Base-by-base conservation (phyloP, 2,888 invertebrate genomes). In the Microctonus aethiopoides region DNA sequence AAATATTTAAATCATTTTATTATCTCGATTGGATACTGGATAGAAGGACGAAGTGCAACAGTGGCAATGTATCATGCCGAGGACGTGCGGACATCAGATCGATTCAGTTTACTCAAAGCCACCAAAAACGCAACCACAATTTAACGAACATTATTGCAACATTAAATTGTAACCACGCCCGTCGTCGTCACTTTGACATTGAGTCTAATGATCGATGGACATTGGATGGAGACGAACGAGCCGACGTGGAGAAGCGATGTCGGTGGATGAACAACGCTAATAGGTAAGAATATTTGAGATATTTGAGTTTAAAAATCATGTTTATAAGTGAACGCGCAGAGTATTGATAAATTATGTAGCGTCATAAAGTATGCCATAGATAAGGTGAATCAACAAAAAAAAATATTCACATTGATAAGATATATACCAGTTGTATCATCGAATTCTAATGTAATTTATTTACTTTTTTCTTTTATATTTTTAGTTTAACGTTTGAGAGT, bases 131-230 rank as follows among this genome's bases (percentile, higher is more conserved):
- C 64, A 60, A 65, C n/a, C n/a, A n/a, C 65, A 60, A 34, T 54
- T 63, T 34, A 57, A 56, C 46, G 57, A 65, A 29, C 10, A 16
- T 29, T 36, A 51, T 26, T 52, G 20, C 29, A 26, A 24, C 34
- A 57, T 46, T 36, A 51, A 6, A n/a, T 11, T n/a, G 16, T 63
- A 36, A 60, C 69, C 69, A 69, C 69, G 52, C 69, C 69, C 69
- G 60, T 20, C 16, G 26, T 22, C 26, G 26, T 22, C 26, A 39
- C 54, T 13, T 34, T 24, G 61, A 29, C 46, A 62, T 36, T 65
- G 39, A 65, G 24, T 7, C n/a, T 56, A 22, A 65, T 56, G 65
- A 54, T 34, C n/a, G 13, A 65, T 65, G 65, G 26, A 56, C 29
- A 54, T 34, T 56, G 65, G 56, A 54, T 54, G 54, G 36, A 39